A percentile compares a stretch with the other conserved stretches of the same genome.
Evolutionary conservation across 2,888 invertebrate genomes (phyloP).

Genomic region (Pristionchus maxplancki): DNA sequence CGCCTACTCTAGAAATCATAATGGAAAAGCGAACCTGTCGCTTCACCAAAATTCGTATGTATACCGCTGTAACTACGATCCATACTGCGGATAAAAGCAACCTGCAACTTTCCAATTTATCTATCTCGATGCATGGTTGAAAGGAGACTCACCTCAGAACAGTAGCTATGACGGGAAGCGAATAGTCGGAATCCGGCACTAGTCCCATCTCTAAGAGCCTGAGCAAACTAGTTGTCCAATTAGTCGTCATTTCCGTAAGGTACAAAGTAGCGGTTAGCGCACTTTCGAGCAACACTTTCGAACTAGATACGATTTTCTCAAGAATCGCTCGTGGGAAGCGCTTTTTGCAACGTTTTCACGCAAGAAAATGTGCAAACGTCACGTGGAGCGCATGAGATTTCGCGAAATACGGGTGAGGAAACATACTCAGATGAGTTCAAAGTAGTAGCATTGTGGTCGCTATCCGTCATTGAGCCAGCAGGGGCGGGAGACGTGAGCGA

Average conservation of each 20-base stretch:
- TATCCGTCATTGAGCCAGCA: too few species aligned
- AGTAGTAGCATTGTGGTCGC: background rate
- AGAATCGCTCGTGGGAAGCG: background rate
- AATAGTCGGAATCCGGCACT: background rate
- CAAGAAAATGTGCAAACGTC: background rate
- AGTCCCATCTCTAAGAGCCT: background rate
- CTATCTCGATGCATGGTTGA: too few species aligned
- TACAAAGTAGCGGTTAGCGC: background rate
- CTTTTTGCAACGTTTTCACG: background rate
- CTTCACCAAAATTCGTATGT: background rate
- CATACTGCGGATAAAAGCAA: background rate
- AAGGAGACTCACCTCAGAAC: background rate
- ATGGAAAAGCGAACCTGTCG: background rate
- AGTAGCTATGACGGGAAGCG: background rate
- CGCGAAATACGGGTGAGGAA: background rate
- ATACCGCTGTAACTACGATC: background rate
- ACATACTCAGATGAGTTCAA: background rate
- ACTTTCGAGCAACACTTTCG: background rate
- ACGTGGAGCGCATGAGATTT: background rate
- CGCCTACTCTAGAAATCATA: too few species aligned
- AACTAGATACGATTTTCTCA: background rate
- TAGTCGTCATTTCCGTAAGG: background rate
- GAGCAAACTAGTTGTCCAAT: background rate
- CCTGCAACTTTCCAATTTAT: background rate
- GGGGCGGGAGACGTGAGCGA: too few species aligned